Evolutionary conservation across 2,113 vertebrate genomes (phyloP), one percentile per base, ranked within the genome.

Genomic region (Cynopterus brachyotis): DNA sequence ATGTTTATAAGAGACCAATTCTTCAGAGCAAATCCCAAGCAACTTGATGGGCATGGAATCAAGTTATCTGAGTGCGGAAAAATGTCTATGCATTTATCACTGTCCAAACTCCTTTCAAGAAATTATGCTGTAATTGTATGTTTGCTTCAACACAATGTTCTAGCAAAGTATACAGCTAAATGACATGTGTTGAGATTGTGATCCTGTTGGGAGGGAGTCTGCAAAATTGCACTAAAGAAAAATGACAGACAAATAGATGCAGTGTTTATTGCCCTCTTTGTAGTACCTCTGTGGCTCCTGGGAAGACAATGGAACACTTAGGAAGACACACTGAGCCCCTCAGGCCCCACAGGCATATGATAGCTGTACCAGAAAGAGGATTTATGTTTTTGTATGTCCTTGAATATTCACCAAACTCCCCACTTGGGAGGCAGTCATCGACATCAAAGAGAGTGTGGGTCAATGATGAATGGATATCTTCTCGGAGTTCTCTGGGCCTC

Each of bases 41-140:
- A 57, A 66, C 2, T 94, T 78, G 66, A 88, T 59, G 76, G 93
- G 57, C 84, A 66, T 16, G 35, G 42, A 75, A 73, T 85, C 53
- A 64, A 19, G 28, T 20, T 89, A 66, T 42, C 73, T 81, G 73
- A 60, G 13, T 9, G 15, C 28, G 30, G n/a, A 86, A 88, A 91
- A 94, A 89, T 80, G 66, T 47, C 91, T 42, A 35, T 1, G 30
- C 45, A 86, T 95, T 96, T 94, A 85, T 96, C 95, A 96, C 24
- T 91, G 94, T 94, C 94, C 95, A 90, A 97, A 85, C 30, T 72
- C n/a, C 35, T 81, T 96, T 85, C 17, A 37, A 94, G 89, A 86
- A 96, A 97, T 90, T 89, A 79, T 82, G 79, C 78, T 57, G n/a
- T 91, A 89, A 92, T 50, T 86, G 67, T 70, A 92, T 57, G 75